Base-by-base conservation (phyloP, 2,888 invertebrate genomes). In the Ceriagrion tenellum region DNA sequence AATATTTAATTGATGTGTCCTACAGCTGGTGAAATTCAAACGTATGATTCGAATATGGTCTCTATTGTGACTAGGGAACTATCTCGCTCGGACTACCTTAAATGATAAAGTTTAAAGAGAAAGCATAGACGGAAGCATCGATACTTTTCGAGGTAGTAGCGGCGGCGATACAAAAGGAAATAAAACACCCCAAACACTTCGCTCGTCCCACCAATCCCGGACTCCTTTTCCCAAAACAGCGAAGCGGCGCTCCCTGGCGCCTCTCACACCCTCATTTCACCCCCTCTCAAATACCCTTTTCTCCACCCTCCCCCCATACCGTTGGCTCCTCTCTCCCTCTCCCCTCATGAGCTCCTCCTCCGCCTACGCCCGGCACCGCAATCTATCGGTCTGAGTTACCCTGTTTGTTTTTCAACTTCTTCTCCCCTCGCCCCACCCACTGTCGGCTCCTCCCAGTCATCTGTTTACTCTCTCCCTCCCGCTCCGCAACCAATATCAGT, bases 351-450 rank as follows among this genome's bases (percentile, higher is more conserved):
- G n/a, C n/a, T n/a, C n/a, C n/a, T 8, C 69, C 69, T 26, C 2
- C 26, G n/a, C 69, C 23, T n/a, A 69, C 69, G n/a, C 69, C 69
- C 69, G 69, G n/a, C 69, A 81, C 81, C 81, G 30, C 81, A 81
- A 81, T 81, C 81, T 81, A 81, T 81, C 81, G 81, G 81, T 81
- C 81, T 81, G 81, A 30, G 30, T 81, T 81, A 81, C 81, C 13
- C 81, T 35, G 81, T 81, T 81, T 81, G 81, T 81, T 81, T 81
- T 35, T 81, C 81, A 35, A 81, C 81, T 81, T 81, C 81, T 81
- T 81, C 81, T 35, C 35, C 81, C 81, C 81, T 35, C 35, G 3
- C 6, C 81, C 13, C 13, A 26, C 81, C 81, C 81, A 35, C 26
- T 35, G 12, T 35, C 30, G 13, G 35, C 35, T 30, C 81, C 81